Evolutionary conservation across 2,113 vertebrate genomes (phyloP).

Genomic region (Camelus dromedarius): DNA sequence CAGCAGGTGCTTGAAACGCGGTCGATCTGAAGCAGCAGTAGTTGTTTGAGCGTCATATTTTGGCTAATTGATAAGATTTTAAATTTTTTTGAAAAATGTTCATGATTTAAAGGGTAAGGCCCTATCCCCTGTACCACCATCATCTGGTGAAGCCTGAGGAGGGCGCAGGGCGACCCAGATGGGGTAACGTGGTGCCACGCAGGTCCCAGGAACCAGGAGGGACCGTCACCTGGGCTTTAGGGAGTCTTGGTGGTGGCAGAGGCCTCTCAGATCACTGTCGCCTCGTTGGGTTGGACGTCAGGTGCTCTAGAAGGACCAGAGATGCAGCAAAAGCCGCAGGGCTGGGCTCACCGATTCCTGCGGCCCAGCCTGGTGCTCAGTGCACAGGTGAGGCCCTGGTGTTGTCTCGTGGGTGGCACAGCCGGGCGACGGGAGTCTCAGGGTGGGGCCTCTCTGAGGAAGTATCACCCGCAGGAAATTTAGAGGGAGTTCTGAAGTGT

Average conservation of each 20-base stretch:
- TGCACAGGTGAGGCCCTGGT: too few relatives aligned
- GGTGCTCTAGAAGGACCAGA: rapidly evolving
- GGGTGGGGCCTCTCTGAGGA: neutral
- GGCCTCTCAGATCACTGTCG: rapidly evolving
- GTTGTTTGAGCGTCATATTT: neutral
- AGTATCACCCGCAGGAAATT: neutral
- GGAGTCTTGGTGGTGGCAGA: rapidly evolving
- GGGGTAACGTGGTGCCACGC: rapidly evolving
- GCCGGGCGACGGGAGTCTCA: too few relatives aligned
- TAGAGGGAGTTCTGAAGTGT: neutral
- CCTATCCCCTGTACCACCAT: rapidly evolving
- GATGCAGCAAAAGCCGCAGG: rapidly evolving
- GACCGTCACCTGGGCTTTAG: rapidly evolving
- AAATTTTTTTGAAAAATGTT: neutral
- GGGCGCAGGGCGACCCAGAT: rapidly evolving
- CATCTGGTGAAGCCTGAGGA: neutral
- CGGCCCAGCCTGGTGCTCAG: neutral
- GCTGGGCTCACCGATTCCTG: rapidly evolving
- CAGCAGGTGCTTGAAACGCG: neutral
- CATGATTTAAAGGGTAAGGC: neutral
- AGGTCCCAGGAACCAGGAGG: neutral
- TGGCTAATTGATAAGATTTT: neutral
- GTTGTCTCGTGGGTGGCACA: too few relatives aligned
- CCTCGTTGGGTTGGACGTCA: rapidly evolving
- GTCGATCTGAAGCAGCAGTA: neutral